Percentiles rank a stretch among this genome's conserved stretches.
Conservation (phyloP, 2,888 invertebrate species). For the Philereme transversata region DNA sequence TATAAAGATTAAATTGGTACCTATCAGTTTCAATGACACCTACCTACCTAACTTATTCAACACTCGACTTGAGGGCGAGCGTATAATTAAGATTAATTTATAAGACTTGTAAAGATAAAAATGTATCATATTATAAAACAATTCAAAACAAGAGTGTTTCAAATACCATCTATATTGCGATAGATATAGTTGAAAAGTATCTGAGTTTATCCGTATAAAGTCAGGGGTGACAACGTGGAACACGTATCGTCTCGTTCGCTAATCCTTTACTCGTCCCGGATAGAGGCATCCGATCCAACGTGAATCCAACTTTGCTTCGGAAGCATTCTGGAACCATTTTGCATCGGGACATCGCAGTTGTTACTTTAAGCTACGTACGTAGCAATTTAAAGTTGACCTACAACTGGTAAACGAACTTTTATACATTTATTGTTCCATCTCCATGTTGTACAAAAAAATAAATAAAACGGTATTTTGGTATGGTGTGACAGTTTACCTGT, state of each 20-base stretch:
- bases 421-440: no score
- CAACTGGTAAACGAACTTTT: no score
- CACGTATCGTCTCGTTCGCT: conserved; percentile 57
- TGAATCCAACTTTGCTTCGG: conserved; percentile 55
- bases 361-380: neutral
- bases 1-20: no score
- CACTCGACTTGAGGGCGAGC: no score
- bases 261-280: conserved; percentile 59
- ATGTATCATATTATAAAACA: no score
- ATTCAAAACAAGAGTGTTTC: conserved; percentile 14
- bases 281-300: conserved; percentile 44
- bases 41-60: no score
- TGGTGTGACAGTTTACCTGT: no score
- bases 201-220: conserved; percentile 58
- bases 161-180: conserved; percentile 40
- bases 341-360: conserved; percentile 4
- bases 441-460: no score
- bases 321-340: conserved; percentile 41
- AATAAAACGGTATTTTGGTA: no score
- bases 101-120: no score
- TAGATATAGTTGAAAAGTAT: conserved; percentile 47
- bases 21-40: no score
- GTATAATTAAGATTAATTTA: no score
- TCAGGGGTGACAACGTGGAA: conserved; percentile 62
- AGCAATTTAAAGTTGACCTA: neutral